These are phyloP conservation scores for Tauraco erythrolophus DNA, from an alignment of 2,113 vertebrate genomes.

Conservation along the genomic window DNA sequence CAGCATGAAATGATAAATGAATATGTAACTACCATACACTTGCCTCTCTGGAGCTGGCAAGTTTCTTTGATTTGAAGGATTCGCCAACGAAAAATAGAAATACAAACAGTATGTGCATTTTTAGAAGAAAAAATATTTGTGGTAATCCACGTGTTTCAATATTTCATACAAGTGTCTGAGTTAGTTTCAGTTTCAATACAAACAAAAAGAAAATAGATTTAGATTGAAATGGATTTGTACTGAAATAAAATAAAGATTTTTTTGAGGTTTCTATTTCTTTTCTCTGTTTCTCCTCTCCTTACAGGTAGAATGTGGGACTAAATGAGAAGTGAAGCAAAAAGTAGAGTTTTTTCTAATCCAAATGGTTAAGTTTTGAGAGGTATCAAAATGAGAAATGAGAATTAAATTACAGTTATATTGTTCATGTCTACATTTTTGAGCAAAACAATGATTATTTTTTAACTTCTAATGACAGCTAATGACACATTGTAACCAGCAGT, in stretches of 20 bases:
- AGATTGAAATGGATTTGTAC: background rate
- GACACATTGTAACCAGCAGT: background rate
- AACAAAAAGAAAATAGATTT: conserved; percentile 7
- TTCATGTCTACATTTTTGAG: background rate
- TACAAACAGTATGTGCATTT: background rate
- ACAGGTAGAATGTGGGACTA: background rate
- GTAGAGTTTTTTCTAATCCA: background rate
- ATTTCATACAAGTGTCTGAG: background rate
- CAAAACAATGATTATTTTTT: background rate
- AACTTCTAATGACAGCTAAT: background rate
- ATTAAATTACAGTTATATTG: background rate
- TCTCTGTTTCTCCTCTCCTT: background rate
- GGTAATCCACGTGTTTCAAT: background rate
- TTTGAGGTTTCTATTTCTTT: background rate
- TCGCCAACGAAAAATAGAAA: background rate
- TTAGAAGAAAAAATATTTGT: background rate
- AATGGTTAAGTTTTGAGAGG: background rate
- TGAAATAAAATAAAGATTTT: background rate
- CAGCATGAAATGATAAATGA: background rate
- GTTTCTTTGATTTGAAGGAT: background rate
- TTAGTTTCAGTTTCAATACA: background rate
- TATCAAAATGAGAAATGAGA: background rate
- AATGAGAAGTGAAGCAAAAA: background rate
- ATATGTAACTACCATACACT: background rate
- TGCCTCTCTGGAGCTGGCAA: background rate